These are phyloP conservation scores for Bombus ignitus DNA, from an alignment of 1,140 invertebrate species.

Conservation along the genomic window DNA sequence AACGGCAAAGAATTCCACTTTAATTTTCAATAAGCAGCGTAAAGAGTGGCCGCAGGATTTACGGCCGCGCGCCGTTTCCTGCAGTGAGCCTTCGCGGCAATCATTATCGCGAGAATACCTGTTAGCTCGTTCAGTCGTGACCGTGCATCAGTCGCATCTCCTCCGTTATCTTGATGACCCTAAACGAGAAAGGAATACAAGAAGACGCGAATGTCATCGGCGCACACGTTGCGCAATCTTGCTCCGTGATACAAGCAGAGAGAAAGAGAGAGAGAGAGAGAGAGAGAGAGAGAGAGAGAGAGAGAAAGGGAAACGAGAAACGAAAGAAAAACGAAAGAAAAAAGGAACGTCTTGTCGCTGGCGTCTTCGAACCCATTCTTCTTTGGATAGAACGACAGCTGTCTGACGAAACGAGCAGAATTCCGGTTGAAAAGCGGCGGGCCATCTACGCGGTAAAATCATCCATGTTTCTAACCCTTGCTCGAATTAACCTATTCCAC, in stretches of 20 bases:
- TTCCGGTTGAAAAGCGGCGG: constrained; percentile 46
- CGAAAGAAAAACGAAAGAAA: background rate
- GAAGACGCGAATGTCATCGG: constrained; percentile 65
- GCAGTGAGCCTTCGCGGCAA: constrained; percentile 30
- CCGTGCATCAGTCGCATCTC: constrained; percentile 63
- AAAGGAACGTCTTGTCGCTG: constrained; percentile 20
- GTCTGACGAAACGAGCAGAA: constrained; percentile 49
- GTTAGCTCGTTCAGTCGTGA: constrained; percentile 52
- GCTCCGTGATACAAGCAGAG: constrained; percentile 27
- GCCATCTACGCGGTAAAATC: constrained; percentile 32
- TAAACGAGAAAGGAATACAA: constrained; percentile 67
- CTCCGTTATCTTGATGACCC: constrained; percentile 74
- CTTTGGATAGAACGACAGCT: constrained; percentile 58
- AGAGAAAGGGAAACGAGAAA: too few relatives aligned
- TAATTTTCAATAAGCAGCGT: constrained; percentile 52
- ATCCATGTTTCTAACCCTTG: background rate
- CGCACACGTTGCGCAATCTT: constrained; percentile 58
- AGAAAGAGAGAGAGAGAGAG: background rate
- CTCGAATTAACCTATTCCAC: constrained; percentile 9
- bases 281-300: background rate
- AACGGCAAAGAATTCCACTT: constrained; percentile 42
- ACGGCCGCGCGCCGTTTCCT: constrained; percentile 31
- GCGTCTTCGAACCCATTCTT: constrained; percentile 33
- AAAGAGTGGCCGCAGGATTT: constrained; percentile 43
- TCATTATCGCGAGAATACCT: constrained; percentile 63